Base-by-base conservation (phyloP, 1,140 invertebrate species). In the Lepidostoma basale region DNA sequence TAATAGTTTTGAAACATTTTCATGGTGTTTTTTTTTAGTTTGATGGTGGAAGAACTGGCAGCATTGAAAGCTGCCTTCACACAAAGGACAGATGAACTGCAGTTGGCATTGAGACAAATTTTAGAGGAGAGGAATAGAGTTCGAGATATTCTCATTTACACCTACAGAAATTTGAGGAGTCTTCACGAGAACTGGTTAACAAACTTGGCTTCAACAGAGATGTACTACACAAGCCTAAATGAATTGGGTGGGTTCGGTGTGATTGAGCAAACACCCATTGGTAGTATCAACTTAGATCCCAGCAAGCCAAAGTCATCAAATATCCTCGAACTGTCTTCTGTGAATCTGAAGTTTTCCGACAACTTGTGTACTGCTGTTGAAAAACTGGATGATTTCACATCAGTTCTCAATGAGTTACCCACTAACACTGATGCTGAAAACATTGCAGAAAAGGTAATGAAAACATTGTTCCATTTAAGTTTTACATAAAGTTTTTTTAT, bases 11-110 rank as follows among this genome's bases (percentile, higher is more conserved):
- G 12, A 18, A 16, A 14, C 18, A 30, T 56, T 30, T 16, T 56
- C 5, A 30, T 14, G 12, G n/a, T 25, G n/a, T 22, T 42, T 65
- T 76, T 76, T 18, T 23, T 63, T 73, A 93, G 93, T 77, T 87
- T 96, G 56, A 93, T 96, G 89, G 89, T 94, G 6, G 94, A 96
- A 80, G 93, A 96, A 81, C 78, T 96, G 68, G 92, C 93, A 1
- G 85, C 87, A 62, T 94, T 92, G 87, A 95, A 95, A 79, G 90
- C 91, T 60, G 86, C 88, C 68, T 81, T 94, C 12, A 88, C 85
- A n/a, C 87, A 89, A 70, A 88, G 90, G 77, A 89, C 89, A 52
- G 87, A 88, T 45, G 90, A 92, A 75, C 81, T 93, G 20, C 89
- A 92, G 76, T 88, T 91, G 76, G 85, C 88, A 23, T 84, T 92